phyloP scores from a whole-genome alignment of 2,888 invertebrate genomes.

The Diachrysia chrysitis region DNA sequence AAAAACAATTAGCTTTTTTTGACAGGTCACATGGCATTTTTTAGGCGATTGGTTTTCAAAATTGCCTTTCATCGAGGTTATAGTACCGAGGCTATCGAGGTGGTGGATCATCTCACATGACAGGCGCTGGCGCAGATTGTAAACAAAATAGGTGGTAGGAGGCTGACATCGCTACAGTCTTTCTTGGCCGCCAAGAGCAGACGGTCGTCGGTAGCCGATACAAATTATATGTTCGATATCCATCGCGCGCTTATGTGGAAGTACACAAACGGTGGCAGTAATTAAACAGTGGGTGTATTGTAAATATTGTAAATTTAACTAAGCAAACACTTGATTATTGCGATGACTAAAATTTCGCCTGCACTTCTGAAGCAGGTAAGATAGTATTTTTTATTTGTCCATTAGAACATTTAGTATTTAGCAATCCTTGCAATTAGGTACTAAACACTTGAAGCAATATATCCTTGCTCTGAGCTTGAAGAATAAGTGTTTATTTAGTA shows the following conservation, averaged over 20 bases:
- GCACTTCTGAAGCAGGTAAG: constrained; percentile 80
- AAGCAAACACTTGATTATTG: constrained; percentile 18
- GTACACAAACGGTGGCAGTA: constrained; percentile 18
- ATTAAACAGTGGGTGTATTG: constrained; percentile 35
- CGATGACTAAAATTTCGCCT: constrained; percentile 71
- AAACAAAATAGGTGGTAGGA: constrained; percentile 64
- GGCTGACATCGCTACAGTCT: constrained; percentile 63
- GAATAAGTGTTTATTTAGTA: neutral
- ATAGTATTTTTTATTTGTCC: constrained; percentile 11
- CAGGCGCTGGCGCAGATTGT: constrained; percentile 55
- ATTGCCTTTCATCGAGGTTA: constrained; percentile 36
- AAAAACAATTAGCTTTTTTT: neutral
- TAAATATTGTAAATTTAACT: constrained; percentile 38
- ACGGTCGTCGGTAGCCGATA: constrained; percentile 57
- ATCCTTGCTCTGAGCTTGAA: neutral
- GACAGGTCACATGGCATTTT: neutral
- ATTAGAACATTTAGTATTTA: neutral
- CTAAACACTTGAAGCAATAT: neutral
- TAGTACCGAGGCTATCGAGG: constrained; percentile 30
- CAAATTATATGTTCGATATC: constrained; percentile 27
- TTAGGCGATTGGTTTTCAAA: constrained; percentile 5
- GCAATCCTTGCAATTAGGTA: neutral
- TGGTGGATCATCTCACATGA: constrained; percentile 69
- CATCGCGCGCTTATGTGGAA: constrained; percentile 33
- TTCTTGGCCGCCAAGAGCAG: constrained; percentile 59